Conservation (phyloP, 2,113 vertebrate species). For the Zeus faber region DNA sequence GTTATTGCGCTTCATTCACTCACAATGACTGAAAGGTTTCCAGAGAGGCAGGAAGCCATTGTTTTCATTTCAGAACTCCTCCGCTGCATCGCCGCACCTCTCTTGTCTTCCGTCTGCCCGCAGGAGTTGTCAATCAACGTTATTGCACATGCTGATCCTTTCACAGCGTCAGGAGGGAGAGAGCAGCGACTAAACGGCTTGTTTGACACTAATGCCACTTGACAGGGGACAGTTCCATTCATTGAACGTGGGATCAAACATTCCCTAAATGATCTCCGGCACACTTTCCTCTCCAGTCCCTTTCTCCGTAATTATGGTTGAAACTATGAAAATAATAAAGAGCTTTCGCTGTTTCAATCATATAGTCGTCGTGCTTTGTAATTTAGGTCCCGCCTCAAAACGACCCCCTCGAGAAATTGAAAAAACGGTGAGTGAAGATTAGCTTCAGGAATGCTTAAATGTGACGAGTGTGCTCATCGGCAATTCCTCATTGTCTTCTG, state of each 20-base stretch:
- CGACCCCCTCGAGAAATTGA: too few relatives aligned
- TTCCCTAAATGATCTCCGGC: too few relatives aligned
- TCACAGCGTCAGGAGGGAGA: slow-evolving; percentile 18
- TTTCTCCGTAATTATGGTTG: too few relatives aligned
- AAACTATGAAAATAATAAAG: too few relatives aligned
- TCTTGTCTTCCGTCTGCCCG: slow-evolving; percentile 25
- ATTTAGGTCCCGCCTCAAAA: too few relatives aligned
- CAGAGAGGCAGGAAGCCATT: slow-evolving; percentile 14
- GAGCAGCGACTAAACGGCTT: slow-evolving; percentile 36
- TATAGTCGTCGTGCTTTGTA: too few relatives aligned
- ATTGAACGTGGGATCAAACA: neutral
- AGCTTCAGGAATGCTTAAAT: too few relatives aligned
- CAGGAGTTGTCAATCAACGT: slow-evolving; percentile 36
- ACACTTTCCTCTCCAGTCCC: too few relatives aligned
- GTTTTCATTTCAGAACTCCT: slow-evolving; percentile 37
- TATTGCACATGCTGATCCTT: slow-evolving; percentile 16
- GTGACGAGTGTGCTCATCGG: too few relatives aligned
- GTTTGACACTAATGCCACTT: slow-evolving; percentile 25
- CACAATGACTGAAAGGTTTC: slow-evolving; percentile 29
- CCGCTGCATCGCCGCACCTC: slow-evolving; percentile 32
- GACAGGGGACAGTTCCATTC: neutral
- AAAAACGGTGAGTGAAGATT: too few relatives aligned
- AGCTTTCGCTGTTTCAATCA: too few relatives aligned
- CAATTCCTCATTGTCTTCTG: too few relatives aligned
- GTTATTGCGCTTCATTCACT: slow-evolving; percentile 26